Evolutionary conservation across 2,888 invertebrate genomes (phyloP), one percentile per base, ranked within the genome.

Genomic region (Danaus chrysippus): DNA sequence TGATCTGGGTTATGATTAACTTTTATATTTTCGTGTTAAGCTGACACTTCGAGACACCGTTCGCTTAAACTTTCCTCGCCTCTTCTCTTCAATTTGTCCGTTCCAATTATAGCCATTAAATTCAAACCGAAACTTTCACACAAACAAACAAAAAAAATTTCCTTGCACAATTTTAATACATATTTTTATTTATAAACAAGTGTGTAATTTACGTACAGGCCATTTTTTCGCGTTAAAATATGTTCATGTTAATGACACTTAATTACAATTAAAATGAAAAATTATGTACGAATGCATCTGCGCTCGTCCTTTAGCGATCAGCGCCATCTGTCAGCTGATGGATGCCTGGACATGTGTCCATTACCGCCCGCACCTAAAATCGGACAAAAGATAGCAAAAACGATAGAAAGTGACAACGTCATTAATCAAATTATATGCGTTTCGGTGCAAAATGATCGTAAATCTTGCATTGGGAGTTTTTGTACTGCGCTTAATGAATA

Each of bases 341-440:
- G 87, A 89, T 87, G 82, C 75, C 79, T 78, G 79, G 86, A 87
- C 89, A 89, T 85, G 83, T 89, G 90, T 87, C 88, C 87, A 86
- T 87, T 84, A 84, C 81, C 78, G 79, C 74, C 75, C 74, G 79
- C 66, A 57, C 65, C 42, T 49, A 49, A 54, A 49, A 11, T 67
- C 66, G 69, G 70, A 68, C 70, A 82, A 81, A 81, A 76, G 77
- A 72, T 67, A 73, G 68, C 71, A 65, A 79, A 82, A 76, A 73
- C 69, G 71, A 67, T 66, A 72, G 72, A 69, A 69, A 74, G 68
- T 76, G 79, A 79, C 78, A 76, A 73, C 62, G 76, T 79, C 84
- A 86, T 87, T 87, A 84, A 87, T 88, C 86, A 88, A 86, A 82
- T 83, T 81, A 82, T 71, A 75, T 78, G 81, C 81, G 76, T 80